Evolutionary conservation across 2,888 invertebrate genomes (phyloP).

Genomic region (Catocala nupta): DNA sequence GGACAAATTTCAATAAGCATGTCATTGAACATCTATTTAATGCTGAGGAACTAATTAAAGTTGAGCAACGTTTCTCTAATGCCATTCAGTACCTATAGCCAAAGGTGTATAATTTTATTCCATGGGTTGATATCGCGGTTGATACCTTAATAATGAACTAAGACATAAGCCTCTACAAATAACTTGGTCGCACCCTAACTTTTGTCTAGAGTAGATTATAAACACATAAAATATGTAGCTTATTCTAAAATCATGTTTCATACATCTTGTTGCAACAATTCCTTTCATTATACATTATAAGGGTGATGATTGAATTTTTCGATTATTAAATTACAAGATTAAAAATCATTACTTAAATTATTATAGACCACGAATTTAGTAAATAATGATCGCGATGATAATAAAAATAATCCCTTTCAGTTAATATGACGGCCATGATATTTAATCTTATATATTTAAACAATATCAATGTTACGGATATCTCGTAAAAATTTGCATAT

Average conservation of each 20-base stretch:
- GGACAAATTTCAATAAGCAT: no score
- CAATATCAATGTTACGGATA: background rate
- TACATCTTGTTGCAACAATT: background rate
- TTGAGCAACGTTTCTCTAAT: no score
- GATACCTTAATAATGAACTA: no score
- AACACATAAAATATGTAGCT: background rate
- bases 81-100: no score
- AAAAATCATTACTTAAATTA: background rate
- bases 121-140: no score
- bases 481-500: slow-evolving; percentile 8
- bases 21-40: no score
- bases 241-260: background rate
- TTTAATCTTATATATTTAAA: background rate
- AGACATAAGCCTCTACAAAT: no score
- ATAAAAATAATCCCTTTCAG: background rate
- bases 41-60: no score
- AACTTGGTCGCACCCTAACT: no score
- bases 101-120: no score
- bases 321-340: background rate
- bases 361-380: background rate
- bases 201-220: no score
- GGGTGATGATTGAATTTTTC: background rate
- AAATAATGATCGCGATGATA: no score
- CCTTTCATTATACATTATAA: background rate
- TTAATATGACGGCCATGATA: background rate